Base-by-base conservation (phyloP, 2,797 vertebrate genomes). In the Gymnocypris eckloni region DNA sequence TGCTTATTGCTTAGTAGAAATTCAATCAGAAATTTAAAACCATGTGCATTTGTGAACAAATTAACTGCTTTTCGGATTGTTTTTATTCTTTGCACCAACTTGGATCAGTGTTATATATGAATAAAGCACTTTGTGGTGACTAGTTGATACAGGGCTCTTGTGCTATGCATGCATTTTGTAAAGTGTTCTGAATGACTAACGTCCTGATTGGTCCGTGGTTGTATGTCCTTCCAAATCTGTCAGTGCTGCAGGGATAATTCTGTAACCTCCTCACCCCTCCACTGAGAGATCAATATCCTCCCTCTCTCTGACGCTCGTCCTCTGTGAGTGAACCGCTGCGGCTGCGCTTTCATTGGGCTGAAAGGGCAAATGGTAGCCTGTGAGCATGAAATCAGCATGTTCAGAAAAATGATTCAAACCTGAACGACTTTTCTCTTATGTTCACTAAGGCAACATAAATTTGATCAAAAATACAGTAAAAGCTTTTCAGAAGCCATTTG, bases 181-280 rank as follows among this genome's bases (percentile, higher is more conserved):
- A 41, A 72, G 39, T 71, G 15, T 79, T 71, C 7, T 43, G 8
- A 28, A 18, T 81, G 6, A 76, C 33, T 77, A 12, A n/a, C 0
- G 4, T 22, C 18, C 77, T 64, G 41, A 25, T 28, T 80, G 28
- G 28, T 33, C 67, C 1, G 10, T 80, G 28, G 61, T 73, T 12
- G 12, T 50, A 54, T 37, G 45, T 69, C 16, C 69, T 45, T 82
- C 37, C 59, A 52, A 67, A 73, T 82, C 48, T 43, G 28, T 77
- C 43, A 39, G 43, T 41, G 52, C 75, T 77, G 33, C 12, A 37
- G 67, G 72, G 28, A 64, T 22, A 10, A 13, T 64, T 48, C 25
- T 78, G 8, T 69, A 61, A 70, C 79, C 72, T 48, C 50, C 48
- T 81, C 45, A 80, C 67, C 54, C 43, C 67, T 80, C 48, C 43